A percentile compares a stretch with the other conserved stretches of the same genome.
phyloP scores from a whole-genome alignment of 2,797 vertebrate species.

The Spea hammondii region DNA sequence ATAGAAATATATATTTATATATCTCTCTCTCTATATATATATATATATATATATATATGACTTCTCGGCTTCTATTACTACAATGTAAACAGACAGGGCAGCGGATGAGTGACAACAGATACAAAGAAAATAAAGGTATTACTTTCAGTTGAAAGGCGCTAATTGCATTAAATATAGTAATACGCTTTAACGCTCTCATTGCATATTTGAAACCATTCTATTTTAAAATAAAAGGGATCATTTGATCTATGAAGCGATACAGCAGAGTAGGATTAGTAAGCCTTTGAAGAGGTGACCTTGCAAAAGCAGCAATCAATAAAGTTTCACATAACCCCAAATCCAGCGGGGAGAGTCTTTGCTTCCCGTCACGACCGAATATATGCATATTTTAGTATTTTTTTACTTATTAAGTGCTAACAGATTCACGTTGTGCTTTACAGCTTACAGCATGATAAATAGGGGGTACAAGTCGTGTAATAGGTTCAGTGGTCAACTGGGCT shows the following conservation, averaged over 20 bases:
- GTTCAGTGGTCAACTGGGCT: no score
- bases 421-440: no score
- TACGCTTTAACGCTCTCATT: not conserved
- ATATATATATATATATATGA: not conserved
- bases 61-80: not conserved
- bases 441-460: no score
- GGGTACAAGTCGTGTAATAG: no score
- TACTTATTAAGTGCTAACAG: no score
- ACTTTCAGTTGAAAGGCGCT: not conserved
- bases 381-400: no score
- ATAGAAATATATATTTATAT: no score
- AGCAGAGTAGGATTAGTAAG: not conserved
- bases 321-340: no score
- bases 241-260: not conserved
- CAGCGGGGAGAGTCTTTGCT: no score
- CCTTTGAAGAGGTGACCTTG: not conserved
- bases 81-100: not conserved
- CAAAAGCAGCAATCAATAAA: not conserved
- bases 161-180: not conserved
- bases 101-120: not conserved
- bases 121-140: constrained; percentile 3
- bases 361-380: no score
- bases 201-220: not conserved
- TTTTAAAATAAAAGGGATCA: not conserved
- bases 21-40: no score